A percentile compares a stretch with the other conserved stretches of the same genome.
These are phyloP conservation scores for Drosophila silvestris DNA, from an alignment of 2,888 invertebrate genomes.

Conservation along the genomic window DNA sequence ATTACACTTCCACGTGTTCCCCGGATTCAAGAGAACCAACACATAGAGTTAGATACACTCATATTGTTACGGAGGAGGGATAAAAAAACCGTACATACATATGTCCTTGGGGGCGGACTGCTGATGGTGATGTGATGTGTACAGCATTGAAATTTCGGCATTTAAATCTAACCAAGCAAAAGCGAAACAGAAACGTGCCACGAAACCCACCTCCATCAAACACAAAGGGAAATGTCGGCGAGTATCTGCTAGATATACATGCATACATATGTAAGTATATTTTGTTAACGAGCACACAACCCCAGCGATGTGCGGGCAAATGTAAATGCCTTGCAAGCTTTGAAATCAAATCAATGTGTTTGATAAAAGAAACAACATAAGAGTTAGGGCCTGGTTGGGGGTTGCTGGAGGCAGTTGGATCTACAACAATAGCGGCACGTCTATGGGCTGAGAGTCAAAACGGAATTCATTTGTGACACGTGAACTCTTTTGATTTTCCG, in stretches of 20 bases:
- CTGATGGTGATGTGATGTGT: constrained; percentile 58
- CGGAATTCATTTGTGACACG: constrained; percentile 70
- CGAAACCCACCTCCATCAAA: constrained; percentile 8
- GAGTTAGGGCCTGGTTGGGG: neutral
- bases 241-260: constrained; percentile 52
- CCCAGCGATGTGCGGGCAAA: constrained; percentile 53
- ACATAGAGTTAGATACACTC: constrained; percentile 42
- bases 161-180: constrained; percentile 76
- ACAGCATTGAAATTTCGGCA: constrained; percentile 77
- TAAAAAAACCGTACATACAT: constrained; percentile 21
- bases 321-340: constrained; percentile 71
- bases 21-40: constrained; percentile 20
- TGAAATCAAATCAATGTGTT: constrained; percentile 73
- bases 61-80: constrained; percentile 12
- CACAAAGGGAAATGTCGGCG: constrained; percentile 43
- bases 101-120: constrained; percentile 24
- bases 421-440: constrained; percentile 36
- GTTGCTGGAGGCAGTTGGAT: constrained; percentile 10
- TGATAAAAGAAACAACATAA: constrained; percentile 55
- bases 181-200: constrained; percentile 48
- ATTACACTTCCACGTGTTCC: constrained; percentile 66
- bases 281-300: constrained; percentile 73
- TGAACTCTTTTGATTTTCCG: constrained; percentile 66
- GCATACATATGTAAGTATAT: constrained; percentile 71
- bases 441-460: constrained; percentile 28